Conservation (phyloP, 2,113 vertebrate species). For the Clarias gariepinus region DNA sequence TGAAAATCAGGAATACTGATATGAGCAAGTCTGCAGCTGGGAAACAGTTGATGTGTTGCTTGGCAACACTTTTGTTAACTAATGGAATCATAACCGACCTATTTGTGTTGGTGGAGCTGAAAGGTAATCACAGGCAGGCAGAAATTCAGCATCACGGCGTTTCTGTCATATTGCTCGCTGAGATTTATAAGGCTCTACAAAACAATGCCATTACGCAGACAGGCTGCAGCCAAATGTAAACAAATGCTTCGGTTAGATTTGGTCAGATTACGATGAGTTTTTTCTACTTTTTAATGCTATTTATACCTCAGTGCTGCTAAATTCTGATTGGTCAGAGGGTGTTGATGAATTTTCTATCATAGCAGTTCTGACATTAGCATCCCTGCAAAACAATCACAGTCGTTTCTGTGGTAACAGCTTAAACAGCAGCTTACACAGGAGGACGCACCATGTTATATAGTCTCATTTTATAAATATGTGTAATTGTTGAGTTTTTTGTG, state of each 20-base stretch:
- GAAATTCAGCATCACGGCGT: neutral
- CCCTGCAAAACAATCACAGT: neutral
- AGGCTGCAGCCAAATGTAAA: neutral
- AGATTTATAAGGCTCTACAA: conserved; percentile 17
- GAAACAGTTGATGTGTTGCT: conserved; percentile 31
- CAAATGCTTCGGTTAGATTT: neutral
- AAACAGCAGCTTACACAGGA: neutral
- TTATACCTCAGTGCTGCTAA: neutral
- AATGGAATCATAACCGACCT: conserved; percentile 28
- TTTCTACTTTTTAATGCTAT: neutral
- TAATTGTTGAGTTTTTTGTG: neutral
- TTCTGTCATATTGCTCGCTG: conserved; percentile 8
- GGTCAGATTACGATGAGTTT: neutral
- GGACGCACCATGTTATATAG: neutral
- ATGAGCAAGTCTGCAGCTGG: conserved; percentile 2
- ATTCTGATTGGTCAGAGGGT: neutral
- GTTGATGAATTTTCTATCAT: neutral
- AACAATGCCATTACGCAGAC: conserved; percentile 22
- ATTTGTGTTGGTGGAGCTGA: conserved; percentile 23
- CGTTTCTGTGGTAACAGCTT: neutral
- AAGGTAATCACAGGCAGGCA: conserved; percentile 18
- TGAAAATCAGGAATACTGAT: conserved; percentile 22
- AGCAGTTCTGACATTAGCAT: neutral
- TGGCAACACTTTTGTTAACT: conserved; percentile 34
- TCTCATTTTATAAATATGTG: neutral